Percentiles rank a stretch among this genome's conserved stretches.
Conservation (phyloP, 1,140 invertebrate species). For the Trichoplusia ni region DNA sequence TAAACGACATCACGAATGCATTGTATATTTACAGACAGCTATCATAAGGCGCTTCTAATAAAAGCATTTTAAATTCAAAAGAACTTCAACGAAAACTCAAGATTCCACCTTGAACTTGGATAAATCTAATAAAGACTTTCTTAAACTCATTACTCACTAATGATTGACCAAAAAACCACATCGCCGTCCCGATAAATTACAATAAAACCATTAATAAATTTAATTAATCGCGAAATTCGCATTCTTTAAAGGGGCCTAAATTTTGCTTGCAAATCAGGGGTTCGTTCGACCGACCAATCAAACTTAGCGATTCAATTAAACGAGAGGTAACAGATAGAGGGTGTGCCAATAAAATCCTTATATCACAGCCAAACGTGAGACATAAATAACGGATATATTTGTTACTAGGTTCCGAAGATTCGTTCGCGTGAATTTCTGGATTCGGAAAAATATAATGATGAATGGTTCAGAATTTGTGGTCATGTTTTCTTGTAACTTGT, state of each 20-base stretch:
- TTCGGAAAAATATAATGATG: slow-evolving; percentile 18
- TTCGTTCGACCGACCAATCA: slow-evolving; percentile 48
- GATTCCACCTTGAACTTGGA: too few relatives aligned
- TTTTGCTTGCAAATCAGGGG: slow-evolving; percentile 31
- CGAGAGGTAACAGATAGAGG: slow-evolving; percentile 49
- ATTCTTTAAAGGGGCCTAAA: slow-evolving; percentile 33
- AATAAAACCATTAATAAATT: slow-evolving; percentile 13
- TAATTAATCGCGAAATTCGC: slow-evolving; percentile 31
- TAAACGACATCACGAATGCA: too few relatives aligned
- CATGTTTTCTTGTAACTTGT: slow-evolving; percentile 20
- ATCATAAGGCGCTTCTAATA: too few relatives aligned
- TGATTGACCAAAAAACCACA: background rate
- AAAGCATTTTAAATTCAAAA: too few relatives aligned
- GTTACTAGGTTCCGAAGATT: slow-evolving; percentile 9
- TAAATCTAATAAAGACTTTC: background rate
- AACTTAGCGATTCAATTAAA: slow-evolving; percentile 71
- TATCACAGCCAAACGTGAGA: slow-evolving; percentile 56
- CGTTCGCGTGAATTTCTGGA: slow-evolving; percentile 2
- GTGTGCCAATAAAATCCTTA: slow-evolving; percentile 60
- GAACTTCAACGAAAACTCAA: too few relatives aligned
- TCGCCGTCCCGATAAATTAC: slow-evolving; percentile 1
- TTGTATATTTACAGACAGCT: too few relatives aligned
- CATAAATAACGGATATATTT: slow-evolving; percentile 56
- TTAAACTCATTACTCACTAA: background rate
- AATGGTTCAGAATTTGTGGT: slow-evolving; percentile 6